Evolutionary conservation across 2,113 vertebrate species (phyloP).

Genomic region (Atrichornis clamosus): DNA sequence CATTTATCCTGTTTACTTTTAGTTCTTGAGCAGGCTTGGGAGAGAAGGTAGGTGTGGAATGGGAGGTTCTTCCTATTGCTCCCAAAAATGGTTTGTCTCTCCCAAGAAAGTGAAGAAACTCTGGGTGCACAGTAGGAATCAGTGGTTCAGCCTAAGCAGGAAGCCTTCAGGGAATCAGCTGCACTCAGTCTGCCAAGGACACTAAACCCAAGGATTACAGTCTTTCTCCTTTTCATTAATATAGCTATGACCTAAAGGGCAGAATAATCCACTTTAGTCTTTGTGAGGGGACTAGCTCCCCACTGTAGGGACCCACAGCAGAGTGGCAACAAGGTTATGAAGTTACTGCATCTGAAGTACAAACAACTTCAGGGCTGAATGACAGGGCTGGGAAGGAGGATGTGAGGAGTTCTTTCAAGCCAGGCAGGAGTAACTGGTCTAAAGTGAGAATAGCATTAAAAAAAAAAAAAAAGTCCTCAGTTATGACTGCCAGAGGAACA

Average conservation of each 20-base stretch:
- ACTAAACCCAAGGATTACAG: background rate
- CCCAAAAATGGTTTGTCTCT: background rate
- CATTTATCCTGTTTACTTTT: background rate
- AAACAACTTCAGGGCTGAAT: background rate
- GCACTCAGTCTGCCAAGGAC: background rate
- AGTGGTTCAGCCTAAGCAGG: background rate
- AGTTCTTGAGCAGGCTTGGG: background rate
- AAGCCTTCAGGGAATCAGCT: background rate
- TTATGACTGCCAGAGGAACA: background rate
- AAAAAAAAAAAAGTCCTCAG: background rate
- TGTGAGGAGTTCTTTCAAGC: background rate
- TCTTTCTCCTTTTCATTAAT: background rate
- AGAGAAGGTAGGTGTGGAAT: background rate
- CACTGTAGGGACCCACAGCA: background rate
- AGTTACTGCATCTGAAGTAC: background rate
- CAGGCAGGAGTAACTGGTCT: background rate
- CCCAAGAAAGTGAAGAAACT: background rate
- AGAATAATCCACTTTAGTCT: background rate
- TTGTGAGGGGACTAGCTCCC: background rate
- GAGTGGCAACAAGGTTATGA: background rate
- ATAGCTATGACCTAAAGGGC: background rate
- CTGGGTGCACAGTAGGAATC: accelerated
- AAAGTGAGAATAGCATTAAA: background rate
- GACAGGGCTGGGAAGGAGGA: background rate
- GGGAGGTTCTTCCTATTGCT: accelerated